Evolutionary conservation across 2,113 vertebrate species (phyloP).

Genomic region (Tachysurus fulvidraco): DNA sequence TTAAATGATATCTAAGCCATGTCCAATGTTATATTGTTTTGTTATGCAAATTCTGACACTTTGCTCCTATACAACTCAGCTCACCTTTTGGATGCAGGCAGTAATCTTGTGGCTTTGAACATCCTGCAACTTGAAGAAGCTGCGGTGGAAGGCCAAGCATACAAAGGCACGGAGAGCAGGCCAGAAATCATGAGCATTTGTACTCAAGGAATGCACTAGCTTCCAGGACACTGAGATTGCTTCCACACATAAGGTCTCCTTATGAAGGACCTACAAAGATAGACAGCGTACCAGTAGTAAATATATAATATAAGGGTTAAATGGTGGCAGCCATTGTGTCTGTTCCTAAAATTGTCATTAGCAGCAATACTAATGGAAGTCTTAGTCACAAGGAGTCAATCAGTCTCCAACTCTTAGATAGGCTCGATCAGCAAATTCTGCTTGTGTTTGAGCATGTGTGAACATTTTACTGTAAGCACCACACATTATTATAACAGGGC

Average conservation of each 20-base stretch:
- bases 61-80: neutral
- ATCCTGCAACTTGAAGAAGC: constrained; percentile 75
- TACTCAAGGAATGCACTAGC: constrained; percentile 80
- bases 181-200: constrained; percentile 90
- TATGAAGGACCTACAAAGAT: constrained; percentile 68
- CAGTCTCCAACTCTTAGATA: neutral
- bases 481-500: neutral
- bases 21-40: neutral
- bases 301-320: neutral
- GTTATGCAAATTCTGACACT: neutral
- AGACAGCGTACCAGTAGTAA: neutral
- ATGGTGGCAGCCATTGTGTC: neutral
- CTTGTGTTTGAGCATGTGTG: neutral
- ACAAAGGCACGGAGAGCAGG: constrained; percentile 83
- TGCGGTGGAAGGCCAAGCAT: constrained; percentile 77
- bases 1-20: too few relatives aligned
- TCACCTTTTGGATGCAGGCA: constrained; percentile 35
- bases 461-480: neutral
- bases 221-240: constrained; percentile 84
- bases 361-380: neutral
- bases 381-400: neutral
- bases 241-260: constrained; percentile 79
- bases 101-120: constrained; percentile 41
- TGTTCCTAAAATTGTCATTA: neutral
- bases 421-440: neutral